A percentile compares a stretch with the other conserved stretches of the same genome.
Conservation (phyloP, 2,888 invertebrate species). For the Odontothrips loti region DNA sequence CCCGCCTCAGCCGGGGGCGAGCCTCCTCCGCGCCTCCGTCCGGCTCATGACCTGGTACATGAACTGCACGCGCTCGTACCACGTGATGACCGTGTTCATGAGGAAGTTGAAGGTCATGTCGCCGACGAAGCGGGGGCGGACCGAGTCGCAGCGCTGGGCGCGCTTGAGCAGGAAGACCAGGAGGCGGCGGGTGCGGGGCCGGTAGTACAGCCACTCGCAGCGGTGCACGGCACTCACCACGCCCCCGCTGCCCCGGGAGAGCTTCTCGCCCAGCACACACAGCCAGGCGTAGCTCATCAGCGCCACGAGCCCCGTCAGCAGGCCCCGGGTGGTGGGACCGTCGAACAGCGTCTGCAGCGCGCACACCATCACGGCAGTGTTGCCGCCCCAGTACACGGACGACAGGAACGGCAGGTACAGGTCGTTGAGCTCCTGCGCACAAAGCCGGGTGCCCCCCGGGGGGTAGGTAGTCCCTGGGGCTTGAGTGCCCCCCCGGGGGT, state of each 20-base stretch:
- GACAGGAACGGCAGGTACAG: slow-evolving; percentile 12
- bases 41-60: neutral
- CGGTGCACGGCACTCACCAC: slow-evolving; percentile 11
- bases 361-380: slow-evolving; percentile 8
- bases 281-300: slow-evolving; percentile 9
- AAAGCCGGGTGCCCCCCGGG: too few species aligned
- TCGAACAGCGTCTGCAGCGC: slow-evolving; percentile 16
- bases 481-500: too few species aligned
- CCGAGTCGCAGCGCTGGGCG: slow-evolving; percentile 4
- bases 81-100: slow-evolving; percentile 10
- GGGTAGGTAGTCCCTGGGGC: too few species aligned
- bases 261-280: slow-evolving; percentile 15
- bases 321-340: neutral
- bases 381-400: slow-evolving; percentile 7
- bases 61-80: slow-evolving; percentile 12
- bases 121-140: slow-evolving; percentile 7
- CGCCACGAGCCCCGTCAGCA: neutral
- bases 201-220: neutral
- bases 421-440: neutral
- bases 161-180: slow-evolving; percentile 8
- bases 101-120: slow-evolving; percentile 11
- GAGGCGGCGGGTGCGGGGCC: neutral
- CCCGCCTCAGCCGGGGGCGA: too few species aligned
- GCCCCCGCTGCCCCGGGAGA: neutral
- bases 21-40: neutral